Percentiles rank a stretch among this genome's conserved stretches.
These are phyloP conservation scores for Capromys pilorides DNA, from an alignment of 2,797 vertebrate genomes.

Conservation along the genomic window DNA sequence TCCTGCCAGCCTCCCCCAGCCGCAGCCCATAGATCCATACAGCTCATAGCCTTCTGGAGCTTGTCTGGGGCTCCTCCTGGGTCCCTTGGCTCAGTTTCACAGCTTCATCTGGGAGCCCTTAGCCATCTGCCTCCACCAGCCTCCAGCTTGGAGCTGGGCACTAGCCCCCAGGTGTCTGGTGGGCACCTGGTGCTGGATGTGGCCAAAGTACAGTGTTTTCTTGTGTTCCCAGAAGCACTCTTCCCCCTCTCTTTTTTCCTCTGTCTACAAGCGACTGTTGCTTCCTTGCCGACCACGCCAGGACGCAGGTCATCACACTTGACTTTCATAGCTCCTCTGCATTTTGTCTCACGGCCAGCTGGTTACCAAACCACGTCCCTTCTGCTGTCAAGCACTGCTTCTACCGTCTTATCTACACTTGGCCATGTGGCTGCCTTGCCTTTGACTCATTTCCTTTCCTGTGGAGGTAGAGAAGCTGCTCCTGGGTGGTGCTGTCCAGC, in stretches of 20 bases:
- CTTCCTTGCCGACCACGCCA: too few relatives aligned
- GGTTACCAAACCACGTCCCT: background rate
- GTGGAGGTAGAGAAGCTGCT: background rate
- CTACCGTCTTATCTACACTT: accelerated
- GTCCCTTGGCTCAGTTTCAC: background rate
- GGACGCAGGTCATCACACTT: background rate
- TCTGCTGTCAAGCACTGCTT: background rate
- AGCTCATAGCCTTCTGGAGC: too few relatives aligned
- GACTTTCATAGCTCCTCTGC: background rate
- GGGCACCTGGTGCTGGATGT: accelerated
- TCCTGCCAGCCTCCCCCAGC: background rate
- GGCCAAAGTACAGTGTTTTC: background rate
- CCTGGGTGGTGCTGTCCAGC: too few relatives aligned
- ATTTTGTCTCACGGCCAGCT: accelerated
- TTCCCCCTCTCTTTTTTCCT: background rate
- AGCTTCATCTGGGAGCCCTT: too few relatives aligned
- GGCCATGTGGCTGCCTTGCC: background rate
- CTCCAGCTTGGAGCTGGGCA: background rate
- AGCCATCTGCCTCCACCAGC: too few relatives aligned
- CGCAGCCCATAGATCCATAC: too few relatives aligned
- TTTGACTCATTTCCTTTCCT: background rate
- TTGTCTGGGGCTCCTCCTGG: accelerated
- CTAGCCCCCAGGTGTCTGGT: accelerated
- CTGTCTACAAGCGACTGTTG: background rate
- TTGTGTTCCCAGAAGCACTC: too few relatives aligned